These are phyloP conservation scores for Odontesthes bonariensis DNA, from an alignment of 2,113 vertebrate species.

Conservation along the genomic window DNA sequence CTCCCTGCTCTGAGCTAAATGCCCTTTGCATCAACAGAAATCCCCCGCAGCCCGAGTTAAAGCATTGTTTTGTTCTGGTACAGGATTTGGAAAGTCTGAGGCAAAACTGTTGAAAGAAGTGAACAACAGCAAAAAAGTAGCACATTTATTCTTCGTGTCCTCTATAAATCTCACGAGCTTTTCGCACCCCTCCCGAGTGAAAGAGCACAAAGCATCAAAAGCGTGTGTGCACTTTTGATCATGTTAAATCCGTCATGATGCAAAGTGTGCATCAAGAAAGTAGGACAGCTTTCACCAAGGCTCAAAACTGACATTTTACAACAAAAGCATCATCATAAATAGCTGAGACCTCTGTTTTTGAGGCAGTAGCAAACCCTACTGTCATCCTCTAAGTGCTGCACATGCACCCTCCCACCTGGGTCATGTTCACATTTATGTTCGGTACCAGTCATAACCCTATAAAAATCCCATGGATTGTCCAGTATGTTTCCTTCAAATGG, in stretches of 20 bases:
- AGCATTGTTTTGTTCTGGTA: constrained; percentile 18
- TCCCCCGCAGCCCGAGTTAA: constrained; percentile 12
- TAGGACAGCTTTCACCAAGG: constrained; percentile 10
- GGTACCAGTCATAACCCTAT: not conserved
- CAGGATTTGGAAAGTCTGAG: constrained; percentile 12
- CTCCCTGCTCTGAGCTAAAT: not conserved
- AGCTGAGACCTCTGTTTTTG: constrained; percentile 11
- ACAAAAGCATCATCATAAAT: constrained; percentile 3
- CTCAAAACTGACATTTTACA: not conserved
- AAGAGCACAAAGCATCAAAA: constrained; percentile 20
- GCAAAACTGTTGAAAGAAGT: constrained; percentile 4
- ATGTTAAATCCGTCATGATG: constrained; percentile 8
- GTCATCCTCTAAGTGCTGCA: constrained; percentile 8
- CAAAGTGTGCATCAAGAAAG: constrained; percentile 27
- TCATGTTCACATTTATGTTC: not conserved
- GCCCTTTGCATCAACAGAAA: constrained; percentile 31
- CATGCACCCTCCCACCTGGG: not conserved
- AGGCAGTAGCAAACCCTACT: constrained; percentile 2
- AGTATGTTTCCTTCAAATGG: not conserved
- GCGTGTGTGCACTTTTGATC: constrained; percentile 28
- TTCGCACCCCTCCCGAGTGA: constrained; percentile 6
- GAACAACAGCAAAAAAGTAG: not conserved
- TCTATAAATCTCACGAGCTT: constrained; percentile 1
- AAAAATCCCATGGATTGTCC: not conserved
- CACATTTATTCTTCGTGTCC: not conserved